Base-by-base conservation (phyloP, 2,888 invertebrate genomes). In the Homarus gammarus region DNA sequence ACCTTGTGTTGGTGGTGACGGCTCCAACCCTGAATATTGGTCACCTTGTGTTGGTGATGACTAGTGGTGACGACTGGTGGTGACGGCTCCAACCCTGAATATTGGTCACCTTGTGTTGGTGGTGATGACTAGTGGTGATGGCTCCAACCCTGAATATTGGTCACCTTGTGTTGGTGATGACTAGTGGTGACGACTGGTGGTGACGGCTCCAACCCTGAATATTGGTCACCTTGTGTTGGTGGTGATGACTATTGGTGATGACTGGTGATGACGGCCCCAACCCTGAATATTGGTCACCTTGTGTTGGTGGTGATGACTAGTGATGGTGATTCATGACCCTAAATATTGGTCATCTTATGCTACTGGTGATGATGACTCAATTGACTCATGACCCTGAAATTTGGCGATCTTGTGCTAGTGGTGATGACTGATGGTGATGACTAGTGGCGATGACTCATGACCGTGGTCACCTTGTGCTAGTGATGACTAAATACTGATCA, bases 111-210 rank as follows among this genome's bases (percentile, higher is more conserved):
- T 64, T 6, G 5, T 64, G 64, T 3, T 64, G 64, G 31, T 10
- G 64, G 64, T 64, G 64, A 64, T 64, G 64, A 64, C 31, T 15
- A 56, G 22, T 56, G 56, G 56, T 56, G 56, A 56, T 56, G 56
- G 64, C 18, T 6, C 3, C 18, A 22, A 6, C 18, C 8, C 8
- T 22, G 31, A 44, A 8, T 5, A 44, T 12, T 44, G 44, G 6
- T 44, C 44, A 5, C n/a, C 31, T 22, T 3, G 64, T 31, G 70
- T 8, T 36, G 72, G n/a, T 72, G 70, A 70, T 5, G 6, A 15
- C 12, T 31, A 70, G 31, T 70, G 70, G 56, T 31, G 27, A 36
- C 27, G 70, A 36, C 8, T 70, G 15, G 36, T 33, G n/a, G n/a
- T 72, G 72, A 8, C 18, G 31, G 70, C 12, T 2, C 18, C 36